These are phyloP conservation scores for Myocastor coypus DNA, from an alignment of 2,113 vertebrate species.

Conservation along the genomic window DNA sequence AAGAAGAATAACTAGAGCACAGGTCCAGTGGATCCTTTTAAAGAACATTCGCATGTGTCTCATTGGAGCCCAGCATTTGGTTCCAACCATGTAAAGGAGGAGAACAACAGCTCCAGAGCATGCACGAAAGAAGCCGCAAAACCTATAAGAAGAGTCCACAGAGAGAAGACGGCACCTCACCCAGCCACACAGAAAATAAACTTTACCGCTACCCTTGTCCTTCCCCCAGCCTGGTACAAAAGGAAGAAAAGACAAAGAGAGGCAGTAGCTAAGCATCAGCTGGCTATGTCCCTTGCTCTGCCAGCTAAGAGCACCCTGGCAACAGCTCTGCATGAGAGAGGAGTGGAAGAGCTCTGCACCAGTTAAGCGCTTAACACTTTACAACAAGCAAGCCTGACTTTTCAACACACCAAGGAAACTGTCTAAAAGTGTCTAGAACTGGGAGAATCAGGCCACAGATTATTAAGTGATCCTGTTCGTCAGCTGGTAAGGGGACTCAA, in stretches of 20 bases:
- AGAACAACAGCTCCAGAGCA: neutral
- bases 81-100: fast-evolving
- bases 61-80: neutral
- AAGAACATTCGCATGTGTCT: neutral
- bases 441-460: neutral
- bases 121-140: neutral
- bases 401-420: neutral
- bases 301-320: neutral
- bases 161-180: neutral
- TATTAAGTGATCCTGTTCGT: neutral
- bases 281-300: neutral
- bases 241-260: neutral
- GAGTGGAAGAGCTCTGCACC: neutral
- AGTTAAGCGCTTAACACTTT: neutral
- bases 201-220: neutral
- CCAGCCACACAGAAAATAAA: neutral
- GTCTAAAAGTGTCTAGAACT: neutral
- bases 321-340: neutral
- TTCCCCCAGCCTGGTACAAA: neutral
- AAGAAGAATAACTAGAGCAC: neutral
- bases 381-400: neutral
- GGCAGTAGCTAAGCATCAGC: neutral
- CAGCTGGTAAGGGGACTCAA: neutral
- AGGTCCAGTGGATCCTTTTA: neutral
- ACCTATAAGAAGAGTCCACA: neutral